phyloP scores from a whole-genome alignment of 2,888 invertebrate species.

The Panorpa germanica region DNA sequence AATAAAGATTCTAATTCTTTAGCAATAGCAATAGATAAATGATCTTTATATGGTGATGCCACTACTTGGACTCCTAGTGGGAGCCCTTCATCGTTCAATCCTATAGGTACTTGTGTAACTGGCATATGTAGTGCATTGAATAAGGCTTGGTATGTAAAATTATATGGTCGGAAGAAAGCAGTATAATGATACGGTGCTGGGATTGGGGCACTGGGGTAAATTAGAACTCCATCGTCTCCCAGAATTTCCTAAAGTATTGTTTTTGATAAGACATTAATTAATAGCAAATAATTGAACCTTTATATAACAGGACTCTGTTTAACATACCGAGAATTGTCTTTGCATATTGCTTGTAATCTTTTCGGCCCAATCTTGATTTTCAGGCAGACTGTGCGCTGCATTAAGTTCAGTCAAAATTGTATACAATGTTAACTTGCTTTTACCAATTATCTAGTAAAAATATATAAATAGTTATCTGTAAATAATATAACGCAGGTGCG shows the following conservation, averaged over 20 bases:
- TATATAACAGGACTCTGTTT: no score
- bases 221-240: slow-evolving; percentile 58
- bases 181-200: slow-evolving; percentile 74
- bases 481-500: no score
- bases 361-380: no score
- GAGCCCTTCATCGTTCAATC: slow-evolving; percentile 45
- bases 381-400: no score
- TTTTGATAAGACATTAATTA: no score
- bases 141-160: slow-evolving; percentile 70
- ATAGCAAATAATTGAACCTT: no score
- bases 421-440: slow-evolving; percentile 44
- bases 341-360: no score
- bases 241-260: slow-evolving; percentile 39
- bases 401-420: no score
- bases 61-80: slow-evolving; percentile 71
- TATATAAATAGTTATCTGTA: slow-evolving; percentile 5
- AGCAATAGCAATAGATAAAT: slow-evolving; percentile 55
- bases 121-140: slow-evolving; percentile 74
- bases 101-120: slow-evolving; percentile 68
- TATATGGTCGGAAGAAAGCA: slow-evolving; percentile 54
- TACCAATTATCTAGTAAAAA: slow-evolving; percentile 28
- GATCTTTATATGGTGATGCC: slow-evolving; percentile 47
- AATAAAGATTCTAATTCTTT: slow-evolving; percentile 43
- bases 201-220: slow-evolving; percentile 66
- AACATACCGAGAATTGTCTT: no score